phyloP scores from a whole-genome alignment of 2,888 invertebrate species.

The Drosophila atripex region DNA sequence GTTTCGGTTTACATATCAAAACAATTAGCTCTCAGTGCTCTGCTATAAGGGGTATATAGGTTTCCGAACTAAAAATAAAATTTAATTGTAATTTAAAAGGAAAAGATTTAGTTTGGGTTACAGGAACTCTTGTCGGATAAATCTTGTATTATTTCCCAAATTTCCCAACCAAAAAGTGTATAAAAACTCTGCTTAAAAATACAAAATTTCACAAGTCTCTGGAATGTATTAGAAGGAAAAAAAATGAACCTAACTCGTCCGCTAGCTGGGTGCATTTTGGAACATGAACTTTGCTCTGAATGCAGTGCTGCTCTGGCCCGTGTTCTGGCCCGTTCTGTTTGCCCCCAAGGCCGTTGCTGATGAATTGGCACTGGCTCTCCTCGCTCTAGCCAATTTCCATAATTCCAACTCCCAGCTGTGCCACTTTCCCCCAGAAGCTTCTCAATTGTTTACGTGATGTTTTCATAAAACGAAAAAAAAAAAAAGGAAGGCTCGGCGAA shows the following conservation, averaged over 20 bases:
- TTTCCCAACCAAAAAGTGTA: neutral
- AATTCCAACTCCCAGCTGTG: constrained; percentile 14
- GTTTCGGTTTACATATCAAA: constrained; percentile 75
- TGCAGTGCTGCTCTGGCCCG: constrained; percentile 30
- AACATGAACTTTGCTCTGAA: constrained; percentile 47
- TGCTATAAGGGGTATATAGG: constrained; percentile 10
- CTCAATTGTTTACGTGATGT: constrained; percentile 79
- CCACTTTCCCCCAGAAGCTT: constrained; percentile 57
- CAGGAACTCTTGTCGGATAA: no score
- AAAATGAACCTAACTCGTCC: neutral
- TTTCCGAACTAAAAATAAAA: neutral
- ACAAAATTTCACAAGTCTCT: neutral
- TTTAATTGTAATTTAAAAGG: no score
- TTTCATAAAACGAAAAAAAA: constrained; percentile 74
- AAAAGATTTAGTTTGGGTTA: no score
- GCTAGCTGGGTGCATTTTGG: constrained; percentile 58
- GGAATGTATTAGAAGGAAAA: neutral
- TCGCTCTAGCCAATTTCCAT: constrained; percentile 31
- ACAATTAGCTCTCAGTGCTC: constrained; percentile 65
- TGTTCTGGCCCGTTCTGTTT: constrained; percentile 24
- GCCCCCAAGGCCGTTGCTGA: constrained; percentile 70
- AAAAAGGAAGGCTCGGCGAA: constrained; percentile 21
- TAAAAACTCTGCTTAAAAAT: neutral
- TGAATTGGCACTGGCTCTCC: constrained; percentile 55
- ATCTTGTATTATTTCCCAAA: neutral